Percentiles rank a stretch among this genome's conserved stretches.
These are phyloP conservation scores for Heterodera schachtii DNA, from an alignment of 1,140 invertebrate genomes.

Conservation along the genomic window DNA sequence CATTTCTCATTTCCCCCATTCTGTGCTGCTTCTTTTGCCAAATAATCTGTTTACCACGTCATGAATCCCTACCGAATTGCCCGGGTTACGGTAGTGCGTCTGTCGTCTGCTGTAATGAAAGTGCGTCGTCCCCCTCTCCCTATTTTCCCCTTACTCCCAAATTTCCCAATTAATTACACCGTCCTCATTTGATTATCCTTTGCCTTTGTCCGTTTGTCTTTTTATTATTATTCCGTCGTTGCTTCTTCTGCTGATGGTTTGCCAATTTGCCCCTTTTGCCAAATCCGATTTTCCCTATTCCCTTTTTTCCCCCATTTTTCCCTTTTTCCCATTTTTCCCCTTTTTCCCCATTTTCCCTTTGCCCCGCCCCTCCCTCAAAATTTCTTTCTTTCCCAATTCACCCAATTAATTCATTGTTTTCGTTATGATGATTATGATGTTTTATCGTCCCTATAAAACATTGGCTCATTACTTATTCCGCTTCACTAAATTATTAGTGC, in stretches of 20 bases:
- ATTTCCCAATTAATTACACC: background rate
- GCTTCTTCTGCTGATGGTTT: no score
- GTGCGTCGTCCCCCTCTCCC: background rate
- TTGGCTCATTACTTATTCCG: background rate
- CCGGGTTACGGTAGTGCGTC: background rate
- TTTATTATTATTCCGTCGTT: no score
- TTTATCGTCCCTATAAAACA: background rate
- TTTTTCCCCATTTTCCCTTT: no score
- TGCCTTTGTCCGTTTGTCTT: background rate
- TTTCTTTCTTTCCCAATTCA: no score
- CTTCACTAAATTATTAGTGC: background rate
- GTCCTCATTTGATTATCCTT: background rate
- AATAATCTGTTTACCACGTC: background rate
- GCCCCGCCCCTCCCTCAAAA: background rate
- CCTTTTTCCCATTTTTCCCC: background rate
- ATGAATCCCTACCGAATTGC: background rate
- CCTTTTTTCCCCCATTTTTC: background rate
- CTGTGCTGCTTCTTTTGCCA: background rate
- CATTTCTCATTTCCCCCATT: background rate
- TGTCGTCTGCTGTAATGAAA: background rate
- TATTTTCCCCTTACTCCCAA: background rate
- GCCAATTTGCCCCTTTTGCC: no score
- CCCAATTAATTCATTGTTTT: background rate
- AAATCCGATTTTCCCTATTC: no score
- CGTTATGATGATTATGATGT: background rate